Percentiles rank a stretch among this genome's conserved stretches.
phyloP scores from a whole-genome alignment of 2,797 vertebrate species.

The Molothrus ater region DNA sequence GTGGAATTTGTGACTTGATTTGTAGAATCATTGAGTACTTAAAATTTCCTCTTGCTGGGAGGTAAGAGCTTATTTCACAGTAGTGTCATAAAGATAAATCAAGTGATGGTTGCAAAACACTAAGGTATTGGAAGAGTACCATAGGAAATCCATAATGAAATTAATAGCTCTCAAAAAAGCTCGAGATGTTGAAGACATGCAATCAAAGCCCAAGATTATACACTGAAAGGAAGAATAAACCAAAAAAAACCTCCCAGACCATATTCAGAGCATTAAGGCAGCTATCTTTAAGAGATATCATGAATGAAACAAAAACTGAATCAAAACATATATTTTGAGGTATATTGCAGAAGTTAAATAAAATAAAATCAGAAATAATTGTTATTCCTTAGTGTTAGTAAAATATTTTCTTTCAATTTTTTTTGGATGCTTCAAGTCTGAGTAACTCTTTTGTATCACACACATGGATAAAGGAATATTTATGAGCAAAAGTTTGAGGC shows the following conservation, averaged over 20 bases:
- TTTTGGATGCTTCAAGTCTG: not conserved
- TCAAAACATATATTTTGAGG: not conserved
- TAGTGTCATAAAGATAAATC: not conserved
- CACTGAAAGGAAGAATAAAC: not conserved
- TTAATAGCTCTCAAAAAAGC: not conserved
- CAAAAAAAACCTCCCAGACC: not conserved
- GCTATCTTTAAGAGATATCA: not conserved
- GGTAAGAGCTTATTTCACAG: not conserved
- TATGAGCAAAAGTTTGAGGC: not conserved
- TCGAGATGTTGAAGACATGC: not conserved
- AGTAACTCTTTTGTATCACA: not conserved
- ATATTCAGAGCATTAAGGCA: not conserved
- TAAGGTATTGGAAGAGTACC: not conserved
- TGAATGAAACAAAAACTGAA: not conserved
- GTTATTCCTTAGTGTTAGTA: not conserved
- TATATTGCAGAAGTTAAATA: not conserved
- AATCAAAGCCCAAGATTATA: not conserved
- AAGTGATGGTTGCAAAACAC: not conserved
- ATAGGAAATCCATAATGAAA: not conserved
- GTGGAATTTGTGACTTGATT: not conserved
- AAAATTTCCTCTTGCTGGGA: not conserved
- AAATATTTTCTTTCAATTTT: not conserved
- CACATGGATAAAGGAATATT: not conserved
- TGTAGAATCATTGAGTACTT: not conserved
- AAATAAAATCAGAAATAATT: not conserved